Evolutionary conservation across 2,888 invertebrate species (phyloP), one percentile per base, ranked within the genome.

Genomic region (Drosophila silvestris): DNA sequence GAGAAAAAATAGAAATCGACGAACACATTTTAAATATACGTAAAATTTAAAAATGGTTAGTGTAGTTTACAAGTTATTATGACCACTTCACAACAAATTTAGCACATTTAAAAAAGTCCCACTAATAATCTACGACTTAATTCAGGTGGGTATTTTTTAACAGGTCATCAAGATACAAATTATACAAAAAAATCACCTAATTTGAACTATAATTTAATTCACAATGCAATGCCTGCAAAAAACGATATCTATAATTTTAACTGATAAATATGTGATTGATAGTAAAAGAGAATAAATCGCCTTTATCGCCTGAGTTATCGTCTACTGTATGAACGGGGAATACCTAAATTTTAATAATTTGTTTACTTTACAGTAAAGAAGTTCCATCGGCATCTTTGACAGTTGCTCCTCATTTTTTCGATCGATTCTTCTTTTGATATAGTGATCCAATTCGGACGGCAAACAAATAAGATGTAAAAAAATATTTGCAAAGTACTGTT

Each of bases 11-110:
- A 0, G 5, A 19, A 70, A 71, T 37, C 60, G 30, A 5, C 59
- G 54, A 28, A 59, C 56, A 0, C 5, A 44, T 1, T 85, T 85
- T 26, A 22, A 37, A 19, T 30, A 3, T 14, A 22, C 14, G 3
- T 30, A 2, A 32, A 37, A 4, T 32, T 16, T 12, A 14, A 39
- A 39, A n/a, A 28, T 16, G 4, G 5, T 0, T 22, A n/a, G 22
- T 58, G 30, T 44, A n/a, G 16, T 22, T 41, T 22, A 41, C 39
- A 30, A 35, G 5, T 59, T 5, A 22, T 26, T 26, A 22, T 50
- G n/a, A 10, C 35, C 19, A 28, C 1, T 22, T 7, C 26, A 3
- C 16, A 3, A 37, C 9, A 22, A 6, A 30, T 6, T 1, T 14
- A 2, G 12, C 32, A 6, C n/a, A 39, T 5, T 30, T 30, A 32